Evolutionary conservation across 2,113 vertebrate species (phyloP).

Genomic region (Stictonetta naevosa): DNA sequence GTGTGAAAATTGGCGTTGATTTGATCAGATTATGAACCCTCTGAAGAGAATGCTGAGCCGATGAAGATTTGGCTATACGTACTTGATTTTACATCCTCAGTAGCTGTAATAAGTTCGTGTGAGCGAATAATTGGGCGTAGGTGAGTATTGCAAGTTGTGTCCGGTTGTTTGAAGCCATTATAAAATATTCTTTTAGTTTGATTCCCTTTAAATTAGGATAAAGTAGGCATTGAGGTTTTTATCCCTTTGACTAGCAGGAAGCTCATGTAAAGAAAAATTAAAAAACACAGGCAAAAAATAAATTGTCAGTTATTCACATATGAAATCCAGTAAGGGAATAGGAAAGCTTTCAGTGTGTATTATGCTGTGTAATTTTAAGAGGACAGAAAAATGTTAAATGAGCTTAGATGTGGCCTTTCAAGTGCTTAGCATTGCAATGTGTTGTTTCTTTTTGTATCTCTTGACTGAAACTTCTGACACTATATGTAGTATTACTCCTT

Average conservation of each 20-base stretch:
- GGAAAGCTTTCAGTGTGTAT: neutral
- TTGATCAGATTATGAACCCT: neutral
- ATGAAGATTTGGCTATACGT: neutral
- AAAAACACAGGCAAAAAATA: neutral
- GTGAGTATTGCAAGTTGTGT: neutral
- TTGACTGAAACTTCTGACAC: neutral
- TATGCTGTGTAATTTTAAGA: neutral
- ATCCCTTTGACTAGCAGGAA: neutral
- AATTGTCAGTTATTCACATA: neutral
- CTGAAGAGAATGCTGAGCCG: neutral
- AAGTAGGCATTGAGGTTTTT: neutral
- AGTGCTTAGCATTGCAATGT: neutral
- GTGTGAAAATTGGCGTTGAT: neutral
- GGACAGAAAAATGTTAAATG: neutral
- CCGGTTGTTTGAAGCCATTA: neutral
- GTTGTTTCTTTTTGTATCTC: neutral
- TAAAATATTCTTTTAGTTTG: neutral
- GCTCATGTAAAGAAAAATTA: neutral
- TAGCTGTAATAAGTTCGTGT: neutral
- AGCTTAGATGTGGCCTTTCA: neutral
- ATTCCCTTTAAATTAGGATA: neutral
- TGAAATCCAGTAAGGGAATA: neutral
- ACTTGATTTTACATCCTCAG: neutral
- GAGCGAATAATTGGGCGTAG: neutral
- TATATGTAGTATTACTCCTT: neutral